Base-by-base conservation (phyloP, 1,140 invertebrate genomes). In the Calosoma granatense region DNA sequence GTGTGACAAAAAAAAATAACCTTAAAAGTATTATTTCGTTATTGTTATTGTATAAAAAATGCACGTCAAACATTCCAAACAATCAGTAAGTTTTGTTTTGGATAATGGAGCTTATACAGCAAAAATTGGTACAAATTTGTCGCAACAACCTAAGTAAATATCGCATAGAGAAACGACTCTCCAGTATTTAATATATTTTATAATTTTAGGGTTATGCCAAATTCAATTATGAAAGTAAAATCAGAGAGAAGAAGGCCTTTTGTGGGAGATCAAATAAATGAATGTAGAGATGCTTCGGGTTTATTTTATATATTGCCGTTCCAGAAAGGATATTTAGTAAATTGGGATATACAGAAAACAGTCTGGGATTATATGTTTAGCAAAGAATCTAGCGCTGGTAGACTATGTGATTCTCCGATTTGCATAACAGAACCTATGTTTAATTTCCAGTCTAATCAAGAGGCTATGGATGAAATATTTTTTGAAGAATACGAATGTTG, bases 161-260 rank as follows among this genome's bases (percentile, higher is more conserved):
- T 59, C 20, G 26, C 53, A 39, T 36, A 61, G 60, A 1, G 9
- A 58, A 58, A 58, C 55, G 47, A 52, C 26, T 59, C 30, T 43
- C 51, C 36, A 57, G 51, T 61, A 55, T 52, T 55, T 26, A 51
- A 22, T 53, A 20, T 52, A 58, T 20, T 57, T 53, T 57, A 54
- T 56, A 57, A 68, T 72, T 71, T 53, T 60, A 84, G 89, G 68
- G 65, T 92, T 14, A 81, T 98, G 62, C 93, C 94, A 1, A 99
- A 99, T 72, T 94, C 92, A 65, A 92, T 98, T 23, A 95, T 95
- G 81, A 99, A 99, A 80, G 93, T 94, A 0, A 98, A 98, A 74
- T 94, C 89, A 64, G 96, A 99, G 70, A 75, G 92, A 54, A 82
- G 94, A 1, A 79, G 96, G 56, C 85, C 92, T 1, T 99, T 98